Evolutionary conservation across 2,888 invertebrate species (phyloP), one percentile per base, ranked within the genome.

Genomic region (Rotaria socialis): DNA sequence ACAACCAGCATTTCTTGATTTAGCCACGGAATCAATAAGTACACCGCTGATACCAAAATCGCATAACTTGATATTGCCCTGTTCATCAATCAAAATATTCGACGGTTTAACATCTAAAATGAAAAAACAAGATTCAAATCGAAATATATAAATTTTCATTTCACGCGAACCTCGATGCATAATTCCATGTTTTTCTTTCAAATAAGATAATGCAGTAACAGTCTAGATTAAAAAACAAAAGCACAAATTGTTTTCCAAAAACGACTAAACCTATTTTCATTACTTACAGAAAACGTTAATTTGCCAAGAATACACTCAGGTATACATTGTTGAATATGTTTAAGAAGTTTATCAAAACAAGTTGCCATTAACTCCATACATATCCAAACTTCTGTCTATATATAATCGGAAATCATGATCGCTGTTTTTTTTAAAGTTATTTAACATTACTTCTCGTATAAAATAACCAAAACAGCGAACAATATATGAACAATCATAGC

Each of bases 311-410:
- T 96, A 89, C 94, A 93, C 92, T 99, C 98, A 7, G 98, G 98
- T 90, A 99, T 95, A n/a, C 96, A 95, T 88, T 94, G 94, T 88
- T 94, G 94, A 67, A 75, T 86, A 43, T 80, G 92, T 91, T 96
- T 96, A 88, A 97, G 93, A 90, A 99, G 92, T 92, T 98, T 98
- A 91, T 99, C 99, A 90, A 99, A 95, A 92, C 99, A 99, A 41
- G 97, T 96, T 24, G 96, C 95, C 99, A 99, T 99, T 88, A 98
- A 93, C 92, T 99, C 99, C 99, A 99, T 99, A 91, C 98, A 99
- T 90, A 99, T 98, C 96, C 98, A 98, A 0, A 99, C 97, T 91
- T 98, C 97, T 1, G 89, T 89, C 91, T 92, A 88, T 47, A 89
- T 58, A 1, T 47, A 47, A 35, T 5, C 52, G 41, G 16, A 50